Percentiles rank a stretch among this genome's conserved stretches.
These are phyloP conservation scores for Helicoverpa zea DNA, from an alignment of 1,140 invertebrate genomes.

Conservation along the genomic window DNA sequence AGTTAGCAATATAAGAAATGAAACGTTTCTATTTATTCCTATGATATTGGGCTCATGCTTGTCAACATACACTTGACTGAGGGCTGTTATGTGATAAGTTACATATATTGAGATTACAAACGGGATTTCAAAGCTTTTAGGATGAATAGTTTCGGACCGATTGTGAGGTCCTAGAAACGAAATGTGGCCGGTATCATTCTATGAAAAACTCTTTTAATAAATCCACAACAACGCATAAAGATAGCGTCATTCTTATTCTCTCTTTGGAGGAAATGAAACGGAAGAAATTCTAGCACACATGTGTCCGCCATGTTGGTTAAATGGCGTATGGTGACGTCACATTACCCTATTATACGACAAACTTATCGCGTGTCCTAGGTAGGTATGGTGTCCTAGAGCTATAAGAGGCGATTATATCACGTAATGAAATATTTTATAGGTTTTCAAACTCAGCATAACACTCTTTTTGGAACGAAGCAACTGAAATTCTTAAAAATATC, in stretches of 20 bases:
- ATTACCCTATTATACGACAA: slow-evolving; percentile 15
- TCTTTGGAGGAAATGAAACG: slow-evolving; percentile 33
- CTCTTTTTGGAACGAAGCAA: too few relatives aligned
- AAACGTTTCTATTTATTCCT: too few relatives aligned
- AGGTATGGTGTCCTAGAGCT: background rate
- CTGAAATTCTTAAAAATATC: too few relatives aligned
- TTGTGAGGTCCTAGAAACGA: too few relatives aligned
- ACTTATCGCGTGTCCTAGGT: background rate
- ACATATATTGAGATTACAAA: too few relatives aligned
- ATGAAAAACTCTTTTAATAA: background rate
- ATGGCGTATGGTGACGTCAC: slow-evolving; percentile 23
- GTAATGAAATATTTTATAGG: background rate
- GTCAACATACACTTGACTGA: too few relatives aligned
- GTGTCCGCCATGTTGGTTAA: slow-evolving; percentile 15
- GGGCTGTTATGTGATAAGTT: too few relatives aligned
- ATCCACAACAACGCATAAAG: slow-evolving; percentile 3
- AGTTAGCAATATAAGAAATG: too few relatives aligned
- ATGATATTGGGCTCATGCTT: too few relatives aligned
- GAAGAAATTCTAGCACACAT: slow-evolving; percentile 19
- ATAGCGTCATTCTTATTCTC: slow-evolving; percentile 11
- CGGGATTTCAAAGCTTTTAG: too few relatives aligned
- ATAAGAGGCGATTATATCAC: background rate
- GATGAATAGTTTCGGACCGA: too few relatives aligned
- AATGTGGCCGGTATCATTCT: background rate
- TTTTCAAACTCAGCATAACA: background rate